A percentile compares a stretch with the other conserved stretches of the same genome.
These are phyloP conservation scores for Lepidotrigona ventralis DNA, from an alignment of 1,140 invertebrate species.

Conservation along the genomic window DNA sequence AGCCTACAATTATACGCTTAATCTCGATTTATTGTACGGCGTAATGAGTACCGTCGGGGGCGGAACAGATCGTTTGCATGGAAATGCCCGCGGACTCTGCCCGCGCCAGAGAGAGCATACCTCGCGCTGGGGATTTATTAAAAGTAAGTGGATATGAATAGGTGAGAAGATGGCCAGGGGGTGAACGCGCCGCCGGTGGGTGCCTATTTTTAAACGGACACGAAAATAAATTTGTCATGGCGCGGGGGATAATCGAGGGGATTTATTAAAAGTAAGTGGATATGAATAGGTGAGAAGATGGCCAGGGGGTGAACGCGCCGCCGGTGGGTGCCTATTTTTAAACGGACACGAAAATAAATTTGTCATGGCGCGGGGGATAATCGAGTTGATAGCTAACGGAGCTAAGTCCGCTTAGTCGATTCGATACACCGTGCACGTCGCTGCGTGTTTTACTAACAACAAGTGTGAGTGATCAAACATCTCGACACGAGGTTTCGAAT, in stretches of 20 bases:
- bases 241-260: background rate
- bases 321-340: too few relatives aligned
- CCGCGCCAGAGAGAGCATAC: too few relatives aligned
- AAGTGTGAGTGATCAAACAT: background rate
- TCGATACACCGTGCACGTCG: too few relatives aligned
- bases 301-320: too few relatives aligned
- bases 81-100: background rate
- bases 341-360: background rate
- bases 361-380: background rate
- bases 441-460: background rate
- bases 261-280: background rate
- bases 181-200: too few relatives aligned
- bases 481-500: background rate
- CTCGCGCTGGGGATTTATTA: background rate
- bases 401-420: background rate
- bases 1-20: slow-evolving; percentile 37
- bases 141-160: background rate
- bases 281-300: background rate
- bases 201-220: too few relatives aligned
- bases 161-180: background rate
- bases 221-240: background rate
- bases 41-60: slow-evolving; percentile 13
- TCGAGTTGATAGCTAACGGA: background rate
- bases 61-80: slow-evolving; percentile 14
- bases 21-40: slow-evolving; percentile 31